Base-by-base conservation (phyloP, 2,797 vertebrate genomes). In the Pipistrellus nathusii region DNA sequence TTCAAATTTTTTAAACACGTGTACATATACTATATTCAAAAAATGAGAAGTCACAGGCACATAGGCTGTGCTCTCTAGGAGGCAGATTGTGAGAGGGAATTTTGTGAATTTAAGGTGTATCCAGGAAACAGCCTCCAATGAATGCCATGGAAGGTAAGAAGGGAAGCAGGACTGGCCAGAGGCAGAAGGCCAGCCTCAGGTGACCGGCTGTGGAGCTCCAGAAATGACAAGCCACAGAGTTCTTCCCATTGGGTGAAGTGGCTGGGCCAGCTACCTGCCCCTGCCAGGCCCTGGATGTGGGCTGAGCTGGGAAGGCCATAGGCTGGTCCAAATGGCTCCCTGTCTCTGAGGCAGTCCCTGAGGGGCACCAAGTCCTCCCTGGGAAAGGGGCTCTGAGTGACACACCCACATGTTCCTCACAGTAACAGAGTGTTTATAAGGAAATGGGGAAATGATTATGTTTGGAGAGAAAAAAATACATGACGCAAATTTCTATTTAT, bases 181-280 rank as follows among this genome's bases (percentile, higher is more conserved):
- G 59, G 59, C 59, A 64, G 59, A 64, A 64, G 27, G 12, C 59
- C 59, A n/a, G 59, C 59, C 13, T 64, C 23, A 11, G 78, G 41
- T 0, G 1, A 48, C 10, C 4, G 14, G 0, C 53, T 21, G 8
- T 5, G 3, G 13, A 82, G 27, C 15, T 32, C 69, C 35, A 35
- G 25, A 35, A 44, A 32, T 1, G 4, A 64, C 14, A 48, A 11
- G 38, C 51, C 32, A 6, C 55, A 17, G 51, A 75, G 15, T 10
- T 10, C 83, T 41, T 20, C 57, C 3, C 6, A 30, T 0, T 35
- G 71, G 32, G 53, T 1, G 0, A 41, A 11, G 25, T 14, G 51
- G 13, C 23, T 13, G 27, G 78, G 14, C 51, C 77, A 20, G 3
- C 25, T 2, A 21, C 44, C n/a, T 21, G 51, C n/a, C 75, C 44